Evolutionary conservation across 35 echinoderm and acorn worm species (phyloP).

Genomic region (Apostichopus japonicus): DNA sequence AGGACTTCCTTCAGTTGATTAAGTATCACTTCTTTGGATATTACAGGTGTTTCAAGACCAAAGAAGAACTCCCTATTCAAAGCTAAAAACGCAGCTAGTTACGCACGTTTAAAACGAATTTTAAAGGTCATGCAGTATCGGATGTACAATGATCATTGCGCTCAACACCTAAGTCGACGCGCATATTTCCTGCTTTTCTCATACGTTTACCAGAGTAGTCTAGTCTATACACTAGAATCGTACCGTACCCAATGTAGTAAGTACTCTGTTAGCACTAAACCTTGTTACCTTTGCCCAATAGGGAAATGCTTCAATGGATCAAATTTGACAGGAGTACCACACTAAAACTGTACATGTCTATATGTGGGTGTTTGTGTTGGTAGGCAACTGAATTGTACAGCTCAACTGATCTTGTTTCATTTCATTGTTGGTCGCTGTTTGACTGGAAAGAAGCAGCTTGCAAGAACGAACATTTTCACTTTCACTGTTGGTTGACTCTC

Average conservation of each 20-base stretch:
- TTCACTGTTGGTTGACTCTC: neutral
- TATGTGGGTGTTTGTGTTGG: neutral
- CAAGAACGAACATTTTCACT: neutral
- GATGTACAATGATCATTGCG: neutral
- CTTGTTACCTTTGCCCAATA: no score
- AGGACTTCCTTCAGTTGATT: no score
- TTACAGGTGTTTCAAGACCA: no score
- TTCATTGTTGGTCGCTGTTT: neutral
- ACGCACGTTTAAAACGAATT: neutral
- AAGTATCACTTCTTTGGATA: no score
- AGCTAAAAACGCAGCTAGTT: neutral
- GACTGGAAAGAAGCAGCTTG: neutral
- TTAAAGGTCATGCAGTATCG: neutral
- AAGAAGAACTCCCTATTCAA: neutral
- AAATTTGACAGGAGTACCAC: no score
- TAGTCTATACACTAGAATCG: no score
- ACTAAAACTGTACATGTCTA: neutral
- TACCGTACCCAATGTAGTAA: no score
- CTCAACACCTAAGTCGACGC: neutral
- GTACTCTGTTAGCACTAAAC: no score
- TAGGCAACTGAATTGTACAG: neutral
- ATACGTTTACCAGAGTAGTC: neutral
- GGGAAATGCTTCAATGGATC: no score
- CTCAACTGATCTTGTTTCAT: neutral
- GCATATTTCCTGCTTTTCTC: neutral